Evolutionary conservation across 2,797 vertebrate species (phyloP), one percentile per base, ranked within the genome.

Genomic region (Coccyzus lansbergi): DNA sequence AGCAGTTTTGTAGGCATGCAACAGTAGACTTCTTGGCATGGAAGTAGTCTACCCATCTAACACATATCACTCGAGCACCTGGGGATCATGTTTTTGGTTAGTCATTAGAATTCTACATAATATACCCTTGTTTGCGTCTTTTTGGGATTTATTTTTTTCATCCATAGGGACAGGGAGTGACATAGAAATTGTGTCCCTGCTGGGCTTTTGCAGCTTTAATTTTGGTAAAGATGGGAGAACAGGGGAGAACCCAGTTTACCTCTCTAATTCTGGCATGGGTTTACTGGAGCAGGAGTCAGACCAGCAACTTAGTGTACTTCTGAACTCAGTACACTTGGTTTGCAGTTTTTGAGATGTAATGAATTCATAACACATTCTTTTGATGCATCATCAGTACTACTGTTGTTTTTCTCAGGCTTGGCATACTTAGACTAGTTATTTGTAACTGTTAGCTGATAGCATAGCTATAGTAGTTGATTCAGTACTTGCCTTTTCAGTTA

Each of bases 51-150:
- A 28, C 34, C 29, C 75, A 72, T 20, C 18, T 49, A 67, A 4
- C 31, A 16, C 10, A 1, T 24, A 36, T 24, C 10, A 7, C 17
- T 68, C 0, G 0, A 15, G 36, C 33, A 34, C 9, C 33, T 36
- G 34, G 25, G 34, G 58, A 26, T 36, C 33, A 16, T 59, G 58
- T 36, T 59, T 36, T 26, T 24, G 15, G 33, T 59, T 59, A 59
- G 33, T 59, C 15, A 36, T 59, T 58, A 34, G 59, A 59, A 59
- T 59, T 36, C 33, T 59, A 58, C 55, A 58, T 20, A 24, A 58
- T 7, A 33, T 24, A 33, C 12, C 21, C n/a, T 56, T 56, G n/a
- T 5, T 33, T 22, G 20, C 11, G 7, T 51, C 8, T 26, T 12
- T 51, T 24, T 26, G 51, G 15, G 12, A 25, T 34, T 24, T 58